Evolutionary conservation across 2,797 vertebrate genomes (phyloP).

Genomic region (Scleropages formosus): DNA sequence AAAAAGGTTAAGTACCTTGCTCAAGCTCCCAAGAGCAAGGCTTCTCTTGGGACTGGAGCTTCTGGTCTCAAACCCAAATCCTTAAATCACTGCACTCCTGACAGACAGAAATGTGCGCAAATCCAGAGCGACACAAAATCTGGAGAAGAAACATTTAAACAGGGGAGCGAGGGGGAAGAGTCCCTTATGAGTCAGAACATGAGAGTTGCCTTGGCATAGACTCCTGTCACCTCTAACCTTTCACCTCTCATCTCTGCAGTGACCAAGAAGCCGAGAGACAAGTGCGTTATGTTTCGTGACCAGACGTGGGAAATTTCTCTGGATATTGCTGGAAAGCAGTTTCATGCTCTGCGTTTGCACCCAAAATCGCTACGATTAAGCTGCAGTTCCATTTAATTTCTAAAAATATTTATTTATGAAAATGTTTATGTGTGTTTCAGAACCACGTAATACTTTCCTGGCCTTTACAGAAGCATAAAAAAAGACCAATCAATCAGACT

Average conservation of each 20-base stretch:
- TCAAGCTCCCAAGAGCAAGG: background rate
- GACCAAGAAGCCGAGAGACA: background rate
- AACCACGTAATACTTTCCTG: slow-evolving; percentile 3
- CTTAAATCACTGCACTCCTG: background rate
- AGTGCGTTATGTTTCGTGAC: background rate
- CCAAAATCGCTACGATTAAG: background rate
- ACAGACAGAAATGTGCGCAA: too few species aligned
- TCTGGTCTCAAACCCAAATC: background rate
- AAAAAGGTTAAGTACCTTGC: background rate
- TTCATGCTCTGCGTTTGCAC: background rate
- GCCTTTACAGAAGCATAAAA: background rate
- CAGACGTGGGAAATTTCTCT: background rate
- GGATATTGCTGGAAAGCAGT: background rate
- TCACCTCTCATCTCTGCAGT: background rate
- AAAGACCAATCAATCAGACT: slow-evolving; percentile 14
- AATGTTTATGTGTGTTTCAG: background rate
- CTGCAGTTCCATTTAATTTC: background rate
- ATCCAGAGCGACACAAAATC: background rate
- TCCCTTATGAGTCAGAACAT: too few species aligned
- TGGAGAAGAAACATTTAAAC: background rate
- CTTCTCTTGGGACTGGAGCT: background rate
- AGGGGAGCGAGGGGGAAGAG: too few species aligned
- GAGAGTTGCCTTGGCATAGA: too few species aligned
- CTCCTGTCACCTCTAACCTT: too few species aligned
- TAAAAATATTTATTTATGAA: slow-evolving; percentile 1